Base-by-base conservation (phyloP, 23 tunicate genomes). In the Ciona savignyi region DNA sequence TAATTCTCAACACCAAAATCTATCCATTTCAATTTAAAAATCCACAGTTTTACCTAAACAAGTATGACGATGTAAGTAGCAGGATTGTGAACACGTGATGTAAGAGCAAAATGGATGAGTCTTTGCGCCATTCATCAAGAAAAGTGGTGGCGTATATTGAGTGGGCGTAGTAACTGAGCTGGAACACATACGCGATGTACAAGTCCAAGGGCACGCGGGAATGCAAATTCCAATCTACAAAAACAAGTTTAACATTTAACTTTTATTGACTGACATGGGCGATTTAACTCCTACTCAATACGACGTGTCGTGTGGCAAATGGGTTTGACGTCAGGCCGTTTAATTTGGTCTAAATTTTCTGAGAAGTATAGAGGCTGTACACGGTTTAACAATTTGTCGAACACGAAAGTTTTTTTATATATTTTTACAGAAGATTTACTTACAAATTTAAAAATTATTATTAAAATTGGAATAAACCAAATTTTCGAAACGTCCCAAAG, bases 71-170 rank as follows among this genome's bases (percentile, higher is more conserved):
- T 49, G 70, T 72, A 23, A 88, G 68, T 9, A 88, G 71, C 24
- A 78, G 32, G 27, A 88, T 67, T 1, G 96, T 64, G 23, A 82
- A 70, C 25, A 77, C 32, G 67, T 88, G 96, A 49, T 88, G 96
- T 23, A 77, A 3, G 1, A 88, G 74, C 74, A 88, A 60, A 4
- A 77, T 80, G 0, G 49, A 31, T 6, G 87, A 76, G 67, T 88
- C 96, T 61, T 82, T 88, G 51, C 96, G 79, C 96, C 96, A 88
- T 30, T 77, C 81, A 68, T 88, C 96, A 71, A 77, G 35, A 25
- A 23, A 48, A 0, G 77, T 25, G 26, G 80, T 77, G 11, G 78
- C 87, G 65, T 81, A 82, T 29, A 88, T 79, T 23, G 84, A 77
- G 56, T 88, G 96, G 2, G 81, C 48, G 34, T 88, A 88, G 27